Percentiles rank a stretch among this genome's conserved stretches.
Evolutionary conservation across 2,888 invertebrate species (phyloP).

Genomic region (Limnephilus lunatus): DNA sequence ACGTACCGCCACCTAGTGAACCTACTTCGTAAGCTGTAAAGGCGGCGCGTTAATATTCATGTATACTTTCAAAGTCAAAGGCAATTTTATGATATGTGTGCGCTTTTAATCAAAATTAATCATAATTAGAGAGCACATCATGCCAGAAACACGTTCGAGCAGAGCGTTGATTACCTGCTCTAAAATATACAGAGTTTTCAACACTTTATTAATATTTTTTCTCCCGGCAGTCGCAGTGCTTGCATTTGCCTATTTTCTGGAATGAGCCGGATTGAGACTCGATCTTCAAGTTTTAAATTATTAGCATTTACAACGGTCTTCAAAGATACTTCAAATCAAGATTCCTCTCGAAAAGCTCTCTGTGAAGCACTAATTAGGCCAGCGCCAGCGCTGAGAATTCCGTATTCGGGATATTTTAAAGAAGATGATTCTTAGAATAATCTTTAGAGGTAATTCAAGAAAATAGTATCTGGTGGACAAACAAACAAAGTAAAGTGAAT

Average conservation of each 20-base stretch:
- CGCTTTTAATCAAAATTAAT: neutral
- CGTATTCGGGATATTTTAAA: neutral
- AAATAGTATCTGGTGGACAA: neutral
- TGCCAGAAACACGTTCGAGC: neutral
- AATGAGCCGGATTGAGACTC: neutral
- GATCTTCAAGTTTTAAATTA: neutral
- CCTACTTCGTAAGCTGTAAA: conserved; percentile 3
- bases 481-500: neutral
- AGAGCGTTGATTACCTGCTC: neutral
- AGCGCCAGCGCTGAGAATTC: neutral
- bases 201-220: neutral
- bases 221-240: neutral
- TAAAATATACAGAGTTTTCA: neutral
- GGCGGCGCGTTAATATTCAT: conserved; percentile 20
- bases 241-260: neutral
- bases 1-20: neutral
- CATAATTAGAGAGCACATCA: neutral
- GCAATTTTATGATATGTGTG: conserved; percentile 6
- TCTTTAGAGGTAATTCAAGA: neutral
- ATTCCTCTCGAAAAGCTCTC: neutral
- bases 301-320: neutral
- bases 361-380: neutral
- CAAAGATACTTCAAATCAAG: neutral
- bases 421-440: neutral
- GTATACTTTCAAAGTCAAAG: conserved; percentile 11